Percentiles rank a stretch among this genome's conserved stretches.
Evolutionary conservation across 2,888 invertebrate species (phyloP).

Genomic region (Chrysotoxum bicinctum): DNA sequence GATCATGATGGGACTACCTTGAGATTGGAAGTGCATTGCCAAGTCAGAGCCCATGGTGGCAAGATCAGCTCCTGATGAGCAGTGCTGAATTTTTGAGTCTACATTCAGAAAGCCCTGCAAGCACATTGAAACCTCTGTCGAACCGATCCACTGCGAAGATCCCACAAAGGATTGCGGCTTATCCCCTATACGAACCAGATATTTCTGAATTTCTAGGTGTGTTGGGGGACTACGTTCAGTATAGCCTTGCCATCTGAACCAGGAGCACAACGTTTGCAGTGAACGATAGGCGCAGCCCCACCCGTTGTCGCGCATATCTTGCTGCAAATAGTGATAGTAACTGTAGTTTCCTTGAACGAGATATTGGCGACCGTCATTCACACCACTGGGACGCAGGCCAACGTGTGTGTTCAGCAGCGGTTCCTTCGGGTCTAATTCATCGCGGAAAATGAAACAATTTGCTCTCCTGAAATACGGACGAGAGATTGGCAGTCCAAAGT

Average conservation of each 20-base stretch:
- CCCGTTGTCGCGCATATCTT: slow-evolving; percentile 96
- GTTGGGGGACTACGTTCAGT: slow-evolving; percentile 89
- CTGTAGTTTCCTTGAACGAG: slow-evolving; percentile 92
- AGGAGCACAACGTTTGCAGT: slow-evolving; percentile 97
- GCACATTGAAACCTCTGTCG: slow-evolving; percentile 97
- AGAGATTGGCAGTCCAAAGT: slow-evolving; percentile 86
- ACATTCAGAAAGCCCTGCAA: slow-evolving; percentile 91
- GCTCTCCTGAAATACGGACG: slow-evolving; percentile 89
- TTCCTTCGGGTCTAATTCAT: slow-evolving; percentile 80
- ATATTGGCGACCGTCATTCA: slow-evolving; percentile 82
- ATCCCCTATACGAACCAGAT: slow-evolving; percentile 96
- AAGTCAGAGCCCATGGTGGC: slow-evolving; percentile 90
- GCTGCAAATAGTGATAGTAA: slow-evolving; percentile 99
- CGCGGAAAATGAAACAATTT: slow-evolving; percentile 85
- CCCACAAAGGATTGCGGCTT: slow-evolving; percentile 93
- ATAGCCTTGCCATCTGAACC: slow-evolving; percentile 96
- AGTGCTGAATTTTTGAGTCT: slow-evolving; percentile 91
- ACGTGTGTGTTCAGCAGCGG: slow-evolving; percentile 90
- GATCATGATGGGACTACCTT: slow-evolving; percentile 99
- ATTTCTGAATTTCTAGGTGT: slow-evolving; percentile 94
- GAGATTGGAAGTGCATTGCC: slow-evolving; percentile 93
- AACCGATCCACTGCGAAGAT: slow-evolving; percentile 98
- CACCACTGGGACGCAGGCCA: slow-evolving; percentile 79
- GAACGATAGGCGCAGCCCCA: slow-evolving; percentile 99
- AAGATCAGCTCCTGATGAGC: slow-evolving; percentile 93